phyloP scores from a whole-genome alignment of 2,888 invertebrate genomes.

The Leuctra nigra region DNA sequence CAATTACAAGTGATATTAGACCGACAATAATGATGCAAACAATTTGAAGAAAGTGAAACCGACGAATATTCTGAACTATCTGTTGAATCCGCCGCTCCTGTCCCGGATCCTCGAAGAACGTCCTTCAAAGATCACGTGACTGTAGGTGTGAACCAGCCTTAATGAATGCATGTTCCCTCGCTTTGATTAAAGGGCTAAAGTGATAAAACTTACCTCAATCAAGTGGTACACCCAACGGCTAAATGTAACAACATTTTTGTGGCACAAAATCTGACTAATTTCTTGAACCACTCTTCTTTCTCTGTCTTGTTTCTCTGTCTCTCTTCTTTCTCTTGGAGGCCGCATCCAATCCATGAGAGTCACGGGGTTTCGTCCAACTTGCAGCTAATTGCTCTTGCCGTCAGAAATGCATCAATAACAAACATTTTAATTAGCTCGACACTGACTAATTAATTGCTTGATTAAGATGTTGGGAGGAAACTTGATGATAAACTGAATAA shows the following conservation, averaged over 20 bases:
- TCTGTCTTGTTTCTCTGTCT: too few species aligned
- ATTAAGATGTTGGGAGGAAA: constrained; percentile 16
- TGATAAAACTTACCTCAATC: constrained; percentile 9
- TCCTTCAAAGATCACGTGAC: neutral
- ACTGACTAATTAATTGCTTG: constrained; percentile 17
- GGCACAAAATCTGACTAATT: constrained; percentile 20
- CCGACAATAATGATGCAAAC: too few species aligned
- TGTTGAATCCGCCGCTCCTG: too few species aligned
- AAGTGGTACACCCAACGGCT: neutral
- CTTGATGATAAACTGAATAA: too few species aligned
- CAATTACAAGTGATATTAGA: too few species aligned
- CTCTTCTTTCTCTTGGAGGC: too few species aligned
- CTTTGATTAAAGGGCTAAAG: constrained; percentile 9
- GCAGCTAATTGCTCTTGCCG: constrained; percentile 15
- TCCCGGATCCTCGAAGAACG: neutral
- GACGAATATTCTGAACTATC: too few species aligned
- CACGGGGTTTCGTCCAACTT: neutral
- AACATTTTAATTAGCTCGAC: constrained; percentile 22
- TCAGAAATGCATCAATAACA: constrained; percentile 5
- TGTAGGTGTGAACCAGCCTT: too few species aligned
- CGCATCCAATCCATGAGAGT: too few species aligned
- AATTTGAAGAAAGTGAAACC: too few species aligned
- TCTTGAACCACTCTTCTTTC: too few species aligned
- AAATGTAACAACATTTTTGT: constrained; percentile 18
- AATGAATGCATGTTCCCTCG: neutral